These are phyloP conservation scores for Cricetomys ansorgei DNA, from an alignment of 2,113 vertebrate species.

Conservation along the genomic window DNA sequence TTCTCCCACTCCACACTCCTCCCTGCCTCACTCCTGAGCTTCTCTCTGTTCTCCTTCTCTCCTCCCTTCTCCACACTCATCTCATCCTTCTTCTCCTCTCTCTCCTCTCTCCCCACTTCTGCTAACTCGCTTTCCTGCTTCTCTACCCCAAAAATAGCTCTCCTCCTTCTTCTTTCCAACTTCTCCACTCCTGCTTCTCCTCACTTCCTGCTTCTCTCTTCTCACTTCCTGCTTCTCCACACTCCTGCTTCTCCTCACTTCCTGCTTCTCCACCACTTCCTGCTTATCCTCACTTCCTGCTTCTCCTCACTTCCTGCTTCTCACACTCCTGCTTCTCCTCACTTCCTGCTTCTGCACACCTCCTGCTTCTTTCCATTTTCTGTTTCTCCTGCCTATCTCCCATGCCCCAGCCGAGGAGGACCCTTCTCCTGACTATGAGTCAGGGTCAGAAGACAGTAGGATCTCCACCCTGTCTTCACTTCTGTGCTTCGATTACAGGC, in stretches of 20 bases:
- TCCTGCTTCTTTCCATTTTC: not conserved
- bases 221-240: too few species aligned
- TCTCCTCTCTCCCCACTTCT: too few species aligned
- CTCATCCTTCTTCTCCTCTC: too few species aligned
- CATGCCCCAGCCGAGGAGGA: not conserved
- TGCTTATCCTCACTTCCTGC: too few species aligned
- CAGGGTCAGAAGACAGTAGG: rapidly evolving
- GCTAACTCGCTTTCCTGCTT: too few species aligned
- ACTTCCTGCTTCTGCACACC: not conserved
- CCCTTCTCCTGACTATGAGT: not conserved
- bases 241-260: not conserved
- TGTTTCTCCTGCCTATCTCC: not conserved
- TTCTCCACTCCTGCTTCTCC: not conserved
- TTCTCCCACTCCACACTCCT: too few species aligned
- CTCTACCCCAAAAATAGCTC: too few species aligned
- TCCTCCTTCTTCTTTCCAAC: too few species aligned
- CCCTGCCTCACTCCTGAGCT: too few species aligned
- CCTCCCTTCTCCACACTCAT: too few species aligned
- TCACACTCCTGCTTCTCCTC: not conserved
- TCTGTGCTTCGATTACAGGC: not conserved
- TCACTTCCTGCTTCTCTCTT: not conserved
- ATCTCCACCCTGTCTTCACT: not conserved
- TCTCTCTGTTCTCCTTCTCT: too few species aligned
- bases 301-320: not conserved
- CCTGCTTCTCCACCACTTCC: too few species aligned